Evolutionary conservation across 1,140 invertebrate species (phyloP), one percentile per base, ranked within the genome.

Genomic region (Laodelphax striatellus): DNA sequence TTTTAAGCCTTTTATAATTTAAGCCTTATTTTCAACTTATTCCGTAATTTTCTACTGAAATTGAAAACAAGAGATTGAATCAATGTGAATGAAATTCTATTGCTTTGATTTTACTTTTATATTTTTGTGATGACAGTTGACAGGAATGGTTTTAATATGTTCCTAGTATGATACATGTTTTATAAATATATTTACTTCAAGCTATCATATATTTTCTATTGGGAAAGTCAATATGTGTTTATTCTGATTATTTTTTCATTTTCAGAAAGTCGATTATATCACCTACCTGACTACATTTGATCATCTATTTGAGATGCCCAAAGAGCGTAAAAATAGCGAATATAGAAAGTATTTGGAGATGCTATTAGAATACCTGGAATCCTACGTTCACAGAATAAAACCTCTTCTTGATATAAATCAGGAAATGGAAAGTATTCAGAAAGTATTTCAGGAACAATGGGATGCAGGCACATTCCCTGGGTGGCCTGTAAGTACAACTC

Each of bases 281-380:
- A 88, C 86, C 1, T 99, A 98, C 72, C 72, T 99, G 34, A 86
- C 86, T 53, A 88, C 85, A 53, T 99, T 98, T 73, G 96, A 99
- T 73, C 91, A 94, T 71, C 76, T 99, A 2, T 97, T 91, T 77
- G 96, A 98, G 66, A 93, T 98, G 69, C 87, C 93, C 0, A 91
- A 92, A 70, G 95, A 98, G 62, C 82, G 87, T 24, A 98, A 98
- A 73, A 94, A 92, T 70, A 85, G 88, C 17, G 92, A 95, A 67
- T 99, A 97, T 74, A 83, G 85, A 64, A 86, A 86, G 71, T 98
- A 98, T 70, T 74, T 98, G 10, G 79, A 90, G 63, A 77, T 79
- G 1, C 72, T 99, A 5, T 77, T 97, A 56, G 88, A 90, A 44
- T 99, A 99, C 71, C 75, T 98, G 52, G 83, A 85, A 61, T 85